Evolutionary conservation across 2,113 vertebrate species (phyloP), one percentile per base, ranked within the genome.

Genomic region (Tetrao urogallus): DNA sequence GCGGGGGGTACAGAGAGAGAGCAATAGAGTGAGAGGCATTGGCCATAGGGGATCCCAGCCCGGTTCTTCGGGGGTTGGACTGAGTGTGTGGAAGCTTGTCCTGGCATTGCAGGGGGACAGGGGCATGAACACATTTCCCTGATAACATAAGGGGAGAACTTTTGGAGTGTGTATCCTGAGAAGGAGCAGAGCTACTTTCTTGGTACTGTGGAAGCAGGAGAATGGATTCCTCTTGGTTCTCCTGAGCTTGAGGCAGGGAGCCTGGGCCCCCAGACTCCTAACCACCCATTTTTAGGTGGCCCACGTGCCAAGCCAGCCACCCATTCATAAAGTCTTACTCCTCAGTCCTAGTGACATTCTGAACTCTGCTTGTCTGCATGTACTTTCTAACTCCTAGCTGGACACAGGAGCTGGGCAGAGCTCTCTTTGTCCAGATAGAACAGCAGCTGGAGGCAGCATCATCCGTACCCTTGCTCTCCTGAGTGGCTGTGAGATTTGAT

Each of bases 21-120:
- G 94, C 93, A 16, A 96, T 92, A 95, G 94, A 96, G 94, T 89
- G 69, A 95, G 92, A 92, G 95, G 86, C 96, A 91, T 89, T 95
- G 96, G 94, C 90, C 19, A 27, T 65, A 90, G 76, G 94, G 82
- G 79, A 85, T 88, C 84, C 88, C 75, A 79, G 86, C 86, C 92
- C 89, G 86, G 88, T 83, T 95, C 88, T 45, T 6, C 1, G 82
- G 84, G 91, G 95, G 92, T 80, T 82, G 85, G 77, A 79, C 93
- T 95, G 92, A 88, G 94, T 65, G 92, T 96, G 94, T 93, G 95
- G 91, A 95, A 97, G 92, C 91, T 94, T 79, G 88, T 95, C 52
- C 77, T 95, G 96, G 90, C 92, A 54, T 89, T 88, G 92, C 95
- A 93, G 89, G 93, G 95, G 88, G 89, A 64, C 86, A 94, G 91